Evolutionary conservation across 2,888 invertebrate species (phyloP), one percentile per base, ranked within the genome.

Genomic region (Tetrapedia diversipes): DNA sequence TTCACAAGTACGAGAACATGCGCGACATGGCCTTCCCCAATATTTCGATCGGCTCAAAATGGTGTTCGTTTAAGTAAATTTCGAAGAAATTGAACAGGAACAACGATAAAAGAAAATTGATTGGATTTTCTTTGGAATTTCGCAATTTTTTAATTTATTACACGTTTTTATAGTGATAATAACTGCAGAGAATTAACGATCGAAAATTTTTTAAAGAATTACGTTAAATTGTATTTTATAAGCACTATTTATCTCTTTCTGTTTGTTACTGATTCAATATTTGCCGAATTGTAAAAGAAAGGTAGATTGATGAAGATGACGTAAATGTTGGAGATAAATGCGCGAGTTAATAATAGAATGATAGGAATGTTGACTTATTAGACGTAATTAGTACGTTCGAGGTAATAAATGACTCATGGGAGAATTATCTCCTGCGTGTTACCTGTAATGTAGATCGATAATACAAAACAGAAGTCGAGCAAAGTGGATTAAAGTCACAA

Each of bases 381-480:
- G 22, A n/a, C 11, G 16, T 37, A 39, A 65, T 69, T 64, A 47
- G 34, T 37, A 37, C 19, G 19, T 37, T 54, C 34, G 14, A 45
- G 22, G 37, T 22, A 43, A 53, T 41, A 59, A 16, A 24, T 72
- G 72, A 72, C 22, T 67, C 72, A 72, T 45, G 22, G 43, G 14
- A 57, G n/a, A 67, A 59, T 72, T 57, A 64, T 57, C 57, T 67
- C 68, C 19, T 29, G 51, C 16, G n/a, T 27, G 27, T 22, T 53
- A 49, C 37, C 27, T 19, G 19, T 51, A 49, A 49, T 14, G 34
- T 66, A 67, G 53, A 72, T 72, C 72, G 67, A 72, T 72, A 59
- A 59, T 59, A 45, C 49, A 57, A 57, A 67, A 67, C 43, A 27
- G 16, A 67, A n/a, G 22, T 27, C 57, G 49, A 8, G 19, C 22